phyloP scores from a whole-genome alignment of 2,888 invertebrate genomes.

The Arctia plantaginis region DNA sequence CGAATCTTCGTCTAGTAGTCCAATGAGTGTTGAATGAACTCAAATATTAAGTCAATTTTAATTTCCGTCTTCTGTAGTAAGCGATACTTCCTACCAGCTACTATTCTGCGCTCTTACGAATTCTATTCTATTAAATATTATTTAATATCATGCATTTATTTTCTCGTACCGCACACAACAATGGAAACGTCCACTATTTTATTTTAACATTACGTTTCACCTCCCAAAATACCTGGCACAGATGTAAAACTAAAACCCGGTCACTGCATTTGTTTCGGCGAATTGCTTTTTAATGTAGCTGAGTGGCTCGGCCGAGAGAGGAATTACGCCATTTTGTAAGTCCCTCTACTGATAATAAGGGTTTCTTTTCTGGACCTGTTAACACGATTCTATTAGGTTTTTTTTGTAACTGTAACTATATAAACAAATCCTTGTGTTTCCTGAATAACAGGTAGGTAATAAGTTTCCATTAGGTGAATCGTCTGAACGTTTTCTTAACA shows the following conservation, averaged over 20 bases:
- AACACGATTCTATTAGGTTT: too few relatives aligned
- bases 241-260: constrained; percentile 54
- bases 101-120: too few relatives aligned
- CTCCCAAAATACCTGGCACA: constrained; percentile 62
- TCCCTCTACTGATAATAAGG: background rate
- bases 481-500: too few relatives aligned
- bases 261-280: constrained; percentile 44
- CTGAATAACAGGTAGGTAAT: too few relatives aligned
- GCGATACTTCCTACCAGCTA: background rate
- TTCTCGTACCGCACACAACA: constrained; percentile 31
- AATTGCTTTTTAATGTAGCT: constrained; percentile 19
- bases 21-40: too few relatives aligned
- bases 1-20: too few relatives aligned
- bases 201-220: constrained; percentile 56
- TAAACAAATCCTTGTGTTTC: too few relatives aligned
- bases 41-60: too few relatives aligned
- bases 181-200: constrained; percentile 43
- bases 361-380: background rate
- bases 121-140: background rate
- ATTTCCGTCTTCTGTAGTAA: too few relatives aligned
- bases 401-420: too few relatives aligned
- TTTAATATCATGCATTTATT: background rate
- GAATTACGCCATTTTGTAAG: background rate
- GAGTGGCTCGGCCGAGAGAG: background rate
- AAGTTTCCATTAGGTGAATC: too few relatives aligned